phyloP scores from a whole-genome alignment of 2,797 vertebrate species.

The Arctocebus calabarensis region DNA sequence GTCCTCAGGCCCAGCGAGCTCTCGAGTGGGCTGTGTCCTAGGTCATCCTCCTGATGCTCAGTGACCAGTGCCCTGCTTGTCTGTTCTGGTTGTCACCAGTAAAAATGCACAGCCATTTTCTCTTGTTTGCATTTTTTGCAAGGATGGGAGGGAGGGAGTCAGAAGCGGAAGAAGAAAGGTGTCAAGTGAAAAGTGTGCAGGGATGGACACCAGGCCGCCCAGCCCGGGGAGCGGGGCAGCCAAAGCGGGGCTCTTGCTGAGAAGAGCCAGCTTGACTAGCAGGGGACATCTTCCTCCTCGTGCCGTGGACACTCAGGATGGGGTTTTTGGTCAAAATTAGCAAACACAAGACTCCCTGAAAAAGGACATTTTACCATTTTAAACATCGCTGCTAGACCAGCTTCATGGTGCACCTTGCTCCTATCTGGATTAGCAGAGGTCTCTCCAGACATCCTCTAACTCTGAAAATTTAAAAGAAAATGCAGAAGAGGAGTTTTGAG shows the following conservation, averaged over 20 bases:
- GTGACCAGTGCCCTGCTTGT: background rate
- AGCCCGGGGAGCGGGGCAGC: background rate
- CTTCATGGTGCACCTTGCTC: background rate
- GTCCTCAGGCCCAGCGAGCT: rapidly evolving
- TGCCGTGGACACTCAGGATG: rapidly evolving
- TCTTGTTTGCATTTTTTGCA: background rate
- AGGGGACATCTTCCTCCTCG: background rate
- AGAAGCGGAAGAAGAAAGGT: background rate
- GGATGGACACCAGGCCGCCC: rapidly evolving
- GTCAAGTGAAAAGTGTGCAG: background rate
- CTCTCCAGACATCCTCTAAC: background rate
- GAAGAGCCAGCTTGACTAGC: background rate
- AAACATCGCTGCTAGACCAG: background rate
- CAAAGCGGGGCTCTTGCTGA: rapidly evolving
- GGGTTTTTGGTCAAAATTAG: background rate
- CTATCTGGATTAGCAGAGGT: background rate
- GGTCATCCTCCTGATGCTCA: background rate
- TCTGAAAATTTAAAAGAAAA: background rate
- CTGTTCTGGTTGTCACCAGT: background rate
- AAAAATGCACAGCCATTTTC: background rate
- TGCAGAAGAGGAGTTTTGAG: background rate
- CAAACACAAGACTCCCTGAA: rapidly evolving
- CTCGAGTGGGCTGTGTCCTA: too few species aligned
- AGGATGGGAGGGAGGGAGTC: background rate
- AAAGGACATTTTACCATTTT: background rate